Base-by-base conservation (phyloP, 2,797 vertebrate genomes). In the Echiichthys vipera region DNA sequence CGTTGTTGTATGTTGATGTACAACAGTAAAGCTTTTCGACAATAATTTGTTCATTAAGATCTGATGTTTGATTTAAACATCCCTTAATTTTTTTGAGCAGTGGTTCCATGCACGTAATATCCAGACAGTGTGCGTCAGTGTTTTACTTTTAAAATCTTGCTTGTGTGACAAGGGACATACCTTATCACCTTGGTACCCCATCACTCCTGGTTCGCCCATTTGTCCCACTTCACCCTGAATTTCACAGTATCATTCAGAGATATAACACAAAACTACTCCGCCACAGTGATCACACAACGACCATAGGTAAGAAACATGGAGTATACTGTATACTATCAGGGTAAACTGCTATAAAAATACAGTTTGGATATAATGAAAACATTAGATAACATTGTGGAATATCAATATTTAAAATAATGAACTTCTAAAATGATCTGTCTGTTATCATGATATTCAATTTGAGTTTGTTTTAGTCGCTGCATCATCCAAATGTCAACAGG, bases 101-200 rank as follows among this genome's bases (percentile, higher is more conserved):
- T n/a, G n/a, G n/a, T n/a, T 55, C 10, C 15, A 18, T 42, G 49
- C 1, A 29, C 9, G 30, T 58, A 5, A 47, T 42, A 20, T 22
- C 65, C 8, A 53, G 5, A 53, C 34, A 24, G 25, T 69, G 7
- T 17, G 15, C 8, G 20, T 57, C 7, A 55, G 46, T 55, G 22
- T 7, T 30, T 51, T 37, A 8, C 9, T 17, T n/a, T n/a, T 27
- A 13, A 66, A 62, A 27, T 59, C 22, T 15, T 29, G 3, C 27
- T 71, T 11, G 25, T 55, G 46, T 65, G 37, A 73, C 0, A 18
- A 47, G 2, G 64, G 9, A 37, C 87, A 64, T 93, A 98, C 98
- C 97, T 98, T 98, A 86, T 99, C 98, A 65, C 98, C 98, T 73
- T 95, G 95, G 91, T 95, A 97, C 3, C 98, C 98, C 36, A 64